A percentile compares a stretch with the other conserved stretches of the same genome.
Conservation (phyloP, 2,888 invertebrate genomes). For the Disparrhopalites patrizii region DNA sequence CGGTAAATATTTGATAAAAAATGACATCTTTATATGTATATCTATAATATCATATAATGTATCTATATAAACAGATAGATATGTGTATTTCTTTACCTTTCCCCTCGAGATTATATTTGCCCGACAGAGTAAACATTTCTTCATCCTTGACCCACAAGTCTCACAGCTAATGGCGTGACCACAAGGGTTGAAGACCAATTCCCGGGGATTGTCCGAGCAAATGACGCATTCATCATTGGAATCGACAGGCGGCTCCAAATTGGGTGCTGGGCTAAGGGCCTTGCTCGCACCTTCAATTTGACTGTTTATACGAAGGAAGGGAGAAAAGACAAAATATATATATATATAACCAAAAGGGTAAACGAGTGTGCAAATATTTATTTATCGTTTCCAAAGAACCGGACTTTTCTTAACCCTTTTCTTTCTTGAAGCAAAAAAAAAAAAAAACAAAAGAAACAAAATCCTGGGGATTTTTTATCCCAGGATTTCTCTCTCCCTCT, state of each 20-base stretch:
- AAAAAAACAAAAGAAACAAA: too few species aligned
- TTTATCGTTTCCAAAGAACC: constrained; percentile 18
- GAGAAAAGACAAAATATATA: constrained; percentile 6
- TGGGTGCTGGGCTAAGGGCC: constrained; percentile 46
- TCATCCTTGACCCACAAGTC: constrained; percentile 74
- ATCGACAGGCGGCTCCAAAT: constrained; percentile 50
- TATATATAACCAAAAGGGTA: neutral
- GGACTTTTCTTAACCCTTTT: constrained; percentile 1
- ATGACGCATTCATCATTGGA: constrained; percentile 87
- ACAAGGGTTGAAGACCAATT: constrained; percentile 85
- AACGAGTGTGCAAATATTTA: constrained; percentile 21
- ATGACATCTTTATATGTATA: too few species aligned
- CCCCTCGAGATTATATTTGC: constrained; percentile 73
- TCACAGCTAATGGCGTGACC: constrained; percentile 92
- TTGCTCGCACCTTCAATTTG: constrained; percentile 44
- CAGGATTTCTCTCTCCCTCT: neutral
- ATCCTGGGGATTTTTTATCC: constrained; percentile 4
- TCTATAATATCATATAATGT: too few species aligned
- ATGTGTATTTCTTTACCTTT: constrained; percentile 58
- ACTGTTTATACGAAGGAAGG: constrained; percentile 34
- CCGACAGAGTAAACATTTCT: constrained; percentile 91
- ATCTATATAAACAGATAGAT: too few species aligned
- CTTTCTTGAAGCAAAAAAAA: neutral
- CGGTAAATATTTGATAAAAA: too few species aligned
- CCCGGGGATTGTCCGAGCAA: constrained; percentile 87